Evolutionary conservation across 2,113 vertebrate genomes (phyloP).

Genomic region (Nestor notabilis): DNA sequence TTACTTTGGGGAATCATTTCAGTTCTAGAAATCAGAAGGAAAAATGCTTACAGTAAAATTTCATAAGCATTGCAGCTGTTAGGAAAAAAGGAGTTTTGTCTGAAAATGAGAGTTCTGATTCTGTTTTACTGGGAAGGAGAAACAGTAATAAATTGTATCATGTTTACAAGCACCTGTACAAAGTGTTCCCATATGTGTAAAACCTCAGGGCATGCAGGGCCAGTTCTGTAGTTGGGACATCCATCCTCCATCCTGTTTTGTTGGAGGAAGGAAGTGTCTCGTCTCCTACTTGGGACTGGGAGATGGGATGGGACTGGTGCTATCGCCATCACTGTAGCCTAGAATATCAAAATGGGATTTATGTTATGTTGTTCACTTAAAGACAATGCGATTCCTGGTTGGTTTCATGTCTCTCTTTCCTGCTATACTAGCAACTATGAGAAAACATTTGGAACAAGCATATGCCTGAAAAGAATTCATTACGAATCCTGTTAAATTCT

Average conservation of each 20-base stretch:
- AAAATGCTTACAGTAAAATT: background rate
- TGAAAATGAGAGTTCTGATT: conserved; percentile 12
- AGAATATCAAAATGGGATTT: background rate
- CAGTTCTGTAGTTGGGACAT: background rate
- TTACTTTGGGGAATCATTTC: background rate
- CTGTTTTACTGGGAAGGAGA: background rate
- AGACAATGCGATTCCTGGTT: background rate
- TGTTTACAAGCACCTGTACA: conserved; percentile 18
- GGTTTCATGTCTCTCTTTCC: background rate
- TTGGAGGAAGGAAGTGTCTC: background rate
- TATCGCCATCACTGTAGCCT: fast-evolving
- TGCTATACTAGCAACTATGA: background rate
- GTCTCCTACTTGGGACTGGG: background rate
- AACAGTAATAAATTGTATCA: background rate
- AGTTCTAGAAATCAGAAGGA: background rate
- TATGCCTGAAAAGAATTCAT: background rate
- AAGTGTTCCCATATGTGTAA: conserved; percentile 11
- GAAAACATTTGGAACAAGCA: background rate
- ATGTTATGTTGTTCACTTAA: background rate
- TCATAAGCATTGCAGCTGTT: background rate
- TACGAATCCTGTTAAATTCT: background rate
- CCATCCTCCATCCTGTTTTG: background rate
- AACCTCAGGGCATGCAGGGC: background rate
- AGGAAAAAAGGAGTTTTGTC: background rate
- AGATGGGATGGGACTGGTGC: background rate